Evolutionary conservation across 2,888 invertebrate species (phyloP), one percentile per base, ranked within the genome.

Genomic region (Tryphoninae sp.): DNA sequence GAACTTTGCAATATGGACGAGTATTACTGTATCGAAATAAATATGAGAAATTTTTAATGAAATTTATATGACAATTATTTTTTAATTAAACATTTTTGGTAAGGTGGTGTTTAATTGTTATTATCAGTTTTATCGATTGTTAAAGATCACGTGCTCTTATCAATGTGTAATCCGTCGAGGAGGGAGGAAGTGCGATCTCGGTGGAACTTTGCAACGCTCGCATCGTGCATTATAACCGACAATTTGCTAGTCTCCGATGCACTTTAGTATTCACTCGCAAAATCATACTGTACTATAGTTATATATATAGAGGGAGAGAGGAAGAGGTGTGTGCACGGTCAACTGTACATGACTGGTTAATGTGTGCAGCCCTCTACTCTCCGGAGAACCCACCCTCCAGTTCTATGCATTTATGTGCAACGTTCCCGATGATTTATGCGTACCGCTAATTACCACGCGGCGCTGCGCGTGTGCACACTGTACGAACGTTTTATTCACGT

Each of bases 361-460:
- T 73, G 79, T 76, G 79, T 73, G 76, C 75, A 82, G 68, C 76
- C 62, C 33, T 65, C 58, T 69, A 72, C 58, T 65, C 62, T 53
- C 51, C 42, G 19, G 65, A 75, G 80, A 76, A 58, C 59, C 69
- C 64, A 49, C 59, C 84, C 86, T 86, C 86, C 86, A 88, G 87
- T 86, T 85, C 86, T 85, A 85, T 86, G 88, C 89, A 87, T 89
- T 89, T 88, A 87, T 85, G 86, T 87, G 89, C 88, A 87, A 88
- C 88, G 87, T 87, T 89, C 86, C 85, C 89, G 88, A 91, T 91
- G 91, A 91, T 91, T 91, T 91, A 91, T 91, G 91, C 89, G 89
- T 88, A 90, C 90, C 91, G 88, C 91, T 91, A 91, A 91, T 91
- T 91, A 91, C 91, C 89, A 89, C 61, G 53, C 19, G 68, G 49